Base-by-base conservation (phyloP, 2,113 vertebrate species). In the Bettongia penicillata region DNA sequence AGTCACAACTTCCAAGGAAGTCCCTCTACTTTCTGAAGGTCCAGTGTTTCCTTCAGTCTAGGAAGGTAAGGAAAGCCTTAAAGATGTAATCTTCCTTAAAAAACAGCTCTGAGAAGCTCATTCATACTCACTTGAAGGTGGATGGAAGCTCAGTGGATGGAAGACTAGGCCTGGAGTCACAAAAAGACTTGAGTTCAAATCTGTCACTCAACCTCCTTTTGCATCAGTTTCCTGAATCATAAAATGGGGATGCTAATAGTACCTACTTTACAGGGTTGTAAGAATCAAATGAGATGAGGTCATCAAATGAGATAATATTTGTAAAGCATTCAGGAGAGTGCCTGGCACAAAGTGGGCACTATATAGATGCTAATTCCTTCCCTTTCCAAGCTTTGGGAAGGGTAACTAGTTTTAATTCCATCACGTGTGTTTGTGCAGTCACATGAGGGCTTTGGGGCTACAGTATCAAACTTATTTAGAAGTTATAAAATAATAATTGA, bases 401-500 rank as follows among this genome's bases (percentile, higher is more conserved):
- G 55, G 5, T 47, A 19, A 90, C 51, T 51, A 0, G 19, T 92
- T 49, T 0, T 51, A 91, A 91, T 92, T 10, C 0, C 43, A 10
- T 14, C 61, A 49, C 48, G 90, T 90, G 14, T 90, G 49, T 94
- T 92, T 61, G n/a, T 22, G 19, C 48, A 90, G 10, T 28, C 91
- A 91, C 68, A 84, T 43, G 7, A 94, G 93, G 94, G n/a, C 50
- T 10, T 8, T 91, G 2, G 31, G 61, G 19, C 19, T 84, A 19
- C 68, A 94, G 93, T 91, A 96, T 53, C 0, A 95, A 90, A 91
- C 53, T 55, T 91, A 95, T 49, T 94, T 90, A 89, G 26, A 94
- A 90, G 3, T 24, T 57, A 92, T 61, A 47, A 9, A 93, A 94
- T 55, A 6, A 92, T 90, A 93, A 93, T 84, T 84, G 68, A 43